Evolutionary conservation across 2,113 vertebrate genomes (phyloP).

Genomic region (Protobothrops flavoviridis): DNA sequence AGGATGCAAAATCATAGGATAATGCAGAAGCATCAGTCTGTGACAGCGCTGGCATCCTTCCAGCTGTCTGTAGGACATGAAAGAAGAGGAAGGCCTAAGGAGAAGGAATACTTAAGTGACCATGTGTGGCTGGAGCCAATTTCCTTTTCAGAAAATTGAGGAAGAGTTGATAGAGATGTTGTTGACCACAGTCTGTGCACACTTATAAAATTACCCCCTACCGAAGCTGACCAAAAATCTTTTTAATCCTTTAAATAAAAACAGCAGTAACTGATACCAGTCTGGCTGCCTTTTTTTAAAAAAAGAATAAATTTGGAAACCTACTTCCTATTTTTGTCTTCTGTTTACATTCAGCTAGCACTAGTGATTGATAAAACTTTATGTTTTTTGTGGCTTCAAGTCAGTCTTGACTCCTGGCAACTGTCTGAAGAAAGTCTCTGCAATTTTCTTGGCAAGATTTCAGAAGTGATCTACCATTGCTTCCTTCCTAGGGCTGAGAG

Average conservation of each 20-base stretch:
- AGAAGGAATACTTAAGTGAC: constrained; percentile 9
- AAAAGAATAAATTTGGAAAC: neutral
- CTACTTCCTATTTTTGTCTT: neutral
- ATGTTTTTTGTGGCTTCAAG: neutral
- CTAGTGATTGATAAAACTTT: neutral
- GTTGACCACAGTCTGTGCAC: neutral
- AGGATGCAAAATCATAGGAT: constrained; percentile 63
- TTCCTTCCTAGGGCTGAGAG: no score
- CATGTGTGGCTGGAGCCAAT: constrained; percentile 2
- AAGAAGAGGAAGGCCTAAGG: constrained; percentile 25
- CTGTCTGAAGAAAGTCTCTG: neutral
- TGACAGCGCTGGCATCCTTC: constrained; percentile 56
- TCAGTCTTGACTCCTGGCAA: neutral
- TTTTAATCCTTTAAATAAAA: neutral
- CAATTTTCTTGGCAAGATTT: neutral
- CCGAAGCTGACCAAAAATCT: neutral
- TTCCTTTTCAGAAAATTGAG: neutral
- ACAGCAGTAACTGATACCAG: neutral
- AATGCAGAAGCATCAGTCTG: constrained; percentile 55
- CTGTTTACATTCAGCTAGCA: neutral
- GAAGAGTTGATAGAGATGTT: neutral
- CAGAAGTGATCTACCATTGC: neutral
- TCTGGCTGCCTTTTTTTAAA: neutral
- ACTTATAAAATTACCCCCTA: neutral
- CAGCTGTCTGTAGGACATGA: constrained; percentile 46